These are phyloP conservation scores for Ibycter americanus DNA, from an alignment of 2,797 vertebrate species.

Conservation along the genomic window DNA sequence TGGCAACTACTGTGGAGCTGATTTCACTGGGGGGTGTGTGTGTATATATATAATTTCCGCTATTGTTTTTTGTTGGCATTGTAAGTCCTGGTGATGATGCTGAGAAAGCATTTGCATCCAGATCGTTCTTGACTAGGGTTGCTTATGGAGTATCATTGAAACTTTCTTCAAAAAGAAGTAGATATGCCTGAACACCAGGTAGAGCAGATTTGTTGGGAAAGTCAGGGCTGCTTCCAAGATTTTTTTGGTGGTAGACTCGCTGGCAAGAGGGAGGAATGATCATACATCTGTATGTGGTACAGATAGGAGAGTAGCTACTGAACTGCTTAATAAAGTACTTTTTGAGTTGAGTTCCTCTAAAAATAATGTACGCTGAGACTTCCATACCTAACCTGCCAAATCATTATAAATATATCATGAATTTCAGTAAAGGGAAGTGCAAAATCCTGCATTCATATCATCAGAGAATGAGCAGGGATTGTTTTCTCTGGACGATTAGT, in stretches of 20 bases:
- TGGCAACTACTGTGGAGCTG: not conserved
- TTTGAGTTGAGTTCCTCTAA: not conserved
- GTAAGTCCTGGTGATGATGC: not conserved
- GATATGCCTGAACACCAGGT: not conserved
- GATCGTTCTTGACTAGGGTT: not conserved
- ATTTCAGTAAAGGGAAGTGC: not conserved
- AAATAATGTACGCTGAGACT: not conserved
- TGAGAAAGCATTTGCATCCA: not conserved
- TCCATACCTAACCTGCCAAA: not conserved
- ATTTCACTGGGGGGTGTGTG: not conserved
- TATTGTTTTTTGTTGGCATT: not conserved
- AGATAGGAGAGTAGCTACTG: not conserved
- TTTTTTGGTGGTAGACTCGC: not conserved
- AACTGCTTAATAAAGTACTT: not conserved
- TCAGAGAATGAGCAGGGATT: not conserved
- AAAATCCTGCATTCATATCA: not conserved
- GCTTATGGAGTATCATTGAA: not conserved
- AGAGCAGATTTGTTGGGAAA: not conserved
- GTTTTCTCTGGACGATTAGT: not conserved
- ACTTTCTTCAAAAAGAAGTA: not conserved
- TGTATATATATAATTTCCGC: not conserved
- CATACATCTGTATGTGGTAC: not conserved
- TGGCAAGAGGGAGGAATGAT: fast-evolving
- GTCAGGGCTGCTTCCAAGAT: not conserved
- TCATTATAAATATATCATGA: not conserved